Evolutionary conservation across 1,140 invertebrate genomes (phyloP).

Genomic region (Sipha flava): DNA sequence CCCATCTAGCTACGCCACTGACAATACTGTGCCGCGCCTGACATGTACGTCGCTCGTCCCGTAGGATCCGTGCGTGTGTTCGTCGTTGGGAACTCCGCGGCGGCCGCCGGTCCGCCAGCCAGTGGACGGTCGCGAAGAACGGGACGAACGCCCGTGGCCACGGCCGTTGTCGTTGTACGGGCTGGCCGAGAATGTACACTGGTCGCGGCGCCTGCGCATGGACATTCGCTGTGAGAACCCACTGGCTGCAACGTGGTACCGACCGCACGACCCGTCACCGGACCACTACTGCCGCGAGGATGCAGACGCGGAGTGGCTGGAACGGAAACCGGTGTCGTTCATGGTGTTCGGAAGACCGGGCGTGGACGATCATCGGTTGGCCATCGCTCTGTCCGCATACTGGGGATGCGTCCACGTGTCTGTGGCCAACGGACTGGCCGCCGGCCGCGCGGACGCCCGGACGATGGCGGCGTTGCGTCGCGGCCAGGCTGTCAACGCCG

Average conservation of each 20-base stretch:
- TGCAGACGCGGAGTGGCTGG: neutral
- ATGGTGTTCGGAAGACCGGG: neutral
- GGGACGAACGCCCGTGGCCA: no score
- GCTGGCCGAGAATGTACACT: neutral
- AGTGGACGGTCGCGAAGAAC: no score
- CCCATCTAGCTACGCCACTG: no score
- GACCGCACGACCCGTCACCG: neutral
- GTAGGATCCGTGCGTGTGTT: no score
- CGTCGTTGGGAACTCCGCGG: no score
- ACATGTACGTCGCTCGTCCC: no score
- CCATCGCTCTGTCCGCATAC: neutral
- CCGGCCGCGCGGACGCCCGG: neutral
- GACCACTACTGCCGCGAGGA: neutral
- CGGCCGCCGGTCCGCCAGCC: no score
- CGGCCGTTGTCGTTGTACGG: neutral
- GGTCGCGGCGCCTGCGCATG: neutral
- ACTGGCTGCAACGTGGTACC: neutral
- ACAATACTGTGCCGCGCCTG: no score
- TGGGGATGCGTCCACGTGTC: constrained; percentile 23
- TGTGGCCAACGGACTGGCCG: neutral
- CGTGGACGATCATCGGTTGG: neutral
- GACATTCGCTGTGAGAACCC: neutral
- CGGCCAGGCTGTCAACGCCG: neutral
- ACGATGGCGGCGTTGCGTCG: neutral
- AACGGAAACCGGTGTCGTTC: neutral